phyloP scores from a whole-genome alignment of 2,797 vertebrate genomes.

The Gymnoscopelus braueri region DNA sequence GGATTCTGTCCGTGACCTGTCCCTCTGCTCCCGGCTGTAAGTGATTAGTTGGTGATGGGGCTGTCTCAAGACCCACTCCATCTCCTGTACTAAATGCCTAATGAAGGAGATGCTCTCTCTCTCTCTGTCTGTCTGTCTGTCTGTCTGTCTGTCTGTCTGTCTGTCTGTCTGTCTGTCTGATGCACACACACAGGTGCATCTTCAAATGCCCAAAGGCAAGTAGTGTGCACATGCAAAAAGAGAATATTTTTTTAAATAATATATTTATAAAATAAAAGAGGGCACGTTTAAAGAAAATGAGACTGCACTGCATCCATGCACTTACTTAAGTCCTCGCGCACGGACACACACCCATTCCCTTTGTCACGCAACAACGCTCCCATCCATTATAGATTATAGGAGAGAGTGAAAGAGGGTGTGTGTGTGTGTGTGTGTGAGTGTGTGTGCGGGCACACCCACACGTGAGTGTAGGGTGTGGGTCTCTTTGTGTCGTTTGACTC shows the following conservation, averaged over 20 bases:
- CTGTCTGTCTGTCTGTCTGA: constrained; percentile 4
- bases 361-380: constrained; percentile 69
- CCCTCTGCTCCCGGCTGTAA: constrained; percentile 55
- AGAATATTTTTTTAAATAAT: no score
- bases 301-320: background rate
- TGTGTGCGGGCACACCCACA: no score
- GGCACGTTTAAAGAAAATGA: no score
- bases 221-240: no score
- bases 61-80: constrained; percentile 63
- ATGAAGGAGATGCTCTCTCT: constrained; percentile 58
- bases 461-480: constrained; percentile 41
- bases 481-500: constrained; percentile 61
- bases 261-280: no score
- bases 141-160: constrained; percentile 18
- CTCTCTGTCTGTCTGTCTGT: constrained; percentile 1
- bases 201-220: constrained; percentile 17
- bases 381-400: constrained; percentile 76
- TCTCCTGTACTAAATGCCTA: constrained; percentile 69
- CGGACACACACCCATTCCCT: constrained; percentile 48
- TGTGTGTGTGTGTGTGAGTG: constrained; percentile 46
- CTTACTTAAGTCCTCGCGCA: background rate
- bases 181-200: constrained; percentile 40
- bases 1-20: constrained; percentile 61
- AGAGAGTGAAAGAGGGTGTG: constrained; percentile 52
- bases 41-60: constrained; percentile 72